These are phyloP conservation scores for Rhinoptilus africanus DNA, from an alignment of 2,113 vertebrate genomes.

Conservation along the genomic window DNA sequence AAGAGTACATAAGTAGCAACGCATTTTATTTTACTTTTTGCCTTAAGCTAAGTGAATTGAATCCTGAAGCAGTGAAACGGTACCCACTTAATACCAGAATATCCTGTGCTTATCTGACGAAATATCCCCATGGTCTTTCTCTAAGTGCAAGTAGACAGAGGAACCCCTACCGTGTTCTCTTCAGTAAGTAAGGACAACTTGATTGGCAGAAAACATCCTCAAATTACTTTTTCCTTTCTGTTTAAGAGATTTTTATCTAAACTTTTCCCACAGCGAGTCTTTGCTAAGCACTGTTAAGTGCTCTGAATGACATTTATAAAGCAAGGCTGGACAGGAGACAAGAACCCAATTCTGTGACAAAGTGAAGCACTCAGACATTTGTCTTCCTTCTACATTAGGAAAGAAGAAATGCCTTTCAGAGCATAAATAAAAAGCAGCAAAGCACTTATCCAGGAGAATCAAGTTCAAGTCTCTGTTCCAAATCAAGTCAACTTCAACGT, in stretches of 20 bases:
- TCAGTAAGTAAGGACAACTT: background rate
- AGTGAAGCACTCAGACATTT: background rate
- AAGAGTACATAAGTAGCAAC: background rate
- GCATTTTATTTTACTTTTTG: constrained; percentile 32
- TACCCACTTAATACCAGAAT: constrained; percentile 7
- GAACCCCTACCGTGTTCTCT: background rate
- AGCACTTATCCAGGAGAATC: background rate
- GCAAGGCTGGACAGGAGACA: constrained; percentile 19
- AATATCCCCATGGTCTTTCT: constrained; percentile 6
- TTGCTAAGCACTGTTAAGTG: constrained; percentile 3
- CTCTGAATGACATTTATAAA: constrained; percentile 23
- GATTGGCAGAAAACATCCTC: constrained; percentile 6
- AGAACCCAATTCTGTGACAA: constrained; percentile 10
- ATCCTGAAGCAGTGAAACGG: constrained; percentile 17
- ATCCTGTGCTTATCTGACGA: background rate
- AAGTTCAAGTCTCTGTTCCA: background rate
- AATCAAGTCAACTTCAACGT: background rate
- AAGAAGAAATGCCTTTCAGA: background rate
- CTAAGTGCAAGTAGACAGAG: background rate
- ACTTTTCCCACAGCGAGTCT: background rate
- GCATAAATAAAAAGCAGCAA: constrained; percentile 3
- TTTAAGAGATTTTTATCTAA: constrained; percentile 29
- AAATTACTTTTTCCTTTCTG: constrained; percentile 32
- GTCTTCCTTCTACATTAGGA: background rate
- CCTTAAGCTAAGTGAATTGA: constrained; percentile 21